Evolutionary conservation across 2,113 vertebrate genomes (phyloP).

Genomic region (Corythornis vintsioides): DNA sequence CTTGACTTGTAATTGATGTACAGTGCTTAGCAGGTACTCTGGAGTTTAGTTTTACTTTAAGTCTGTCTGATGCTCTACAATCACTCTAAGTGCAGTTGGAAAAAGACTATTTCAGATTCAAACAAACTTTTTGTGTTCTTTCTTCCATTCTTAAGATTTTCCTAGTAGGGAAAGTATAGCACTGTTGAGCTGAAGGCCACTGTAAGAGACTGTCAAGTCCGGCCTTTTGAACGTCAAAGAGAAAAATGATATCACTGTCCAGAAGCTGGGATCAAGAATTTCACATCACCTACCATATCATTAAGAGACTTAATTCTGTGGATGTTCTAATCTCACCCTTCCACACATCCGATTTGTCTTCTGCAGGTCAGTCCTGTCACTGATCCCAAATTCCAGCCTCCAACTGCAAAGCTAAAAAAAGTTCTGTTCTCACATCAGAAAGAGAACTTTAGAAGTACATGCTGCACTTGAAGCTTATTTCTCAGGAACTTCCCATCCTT

Average conservation of each 20-base stretch:
- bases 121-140: background rate
- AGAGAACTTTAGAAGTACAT: background rate
- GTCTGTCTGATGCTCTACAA: background rate
- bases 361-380: background rate
- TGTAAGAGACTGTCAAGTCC: background rate
- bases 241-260: background rate
- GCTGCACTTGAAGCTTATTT: background rate
- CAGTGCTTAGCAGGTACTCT: background rate
- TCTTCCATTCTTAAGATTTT: background rate
- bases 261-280: background rate
- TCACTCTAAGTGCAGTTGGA: background rate
- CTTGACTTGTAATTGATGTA: constrained; percentile 3
- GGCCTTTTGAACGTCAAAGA: background rate
- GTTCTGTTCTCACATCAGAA: background rate
- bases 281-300: background rate
- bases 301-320: background rate
- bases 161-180: background rate
- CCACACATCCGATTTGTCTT: accelerated
- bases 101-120: constrained; percentile 12
- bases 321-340: background rate
- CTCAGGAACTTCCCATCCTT: background rate
- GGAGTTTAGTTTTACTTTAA: background rate
- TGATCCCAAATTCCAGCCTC: background rate
- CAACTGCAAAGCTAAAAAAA: background rate
- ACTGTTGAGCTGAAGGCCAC: background rate